Base-by-base conservation (phyloP, 2,888 invertebrate species). In the Agrochola circellaris region DNA sequence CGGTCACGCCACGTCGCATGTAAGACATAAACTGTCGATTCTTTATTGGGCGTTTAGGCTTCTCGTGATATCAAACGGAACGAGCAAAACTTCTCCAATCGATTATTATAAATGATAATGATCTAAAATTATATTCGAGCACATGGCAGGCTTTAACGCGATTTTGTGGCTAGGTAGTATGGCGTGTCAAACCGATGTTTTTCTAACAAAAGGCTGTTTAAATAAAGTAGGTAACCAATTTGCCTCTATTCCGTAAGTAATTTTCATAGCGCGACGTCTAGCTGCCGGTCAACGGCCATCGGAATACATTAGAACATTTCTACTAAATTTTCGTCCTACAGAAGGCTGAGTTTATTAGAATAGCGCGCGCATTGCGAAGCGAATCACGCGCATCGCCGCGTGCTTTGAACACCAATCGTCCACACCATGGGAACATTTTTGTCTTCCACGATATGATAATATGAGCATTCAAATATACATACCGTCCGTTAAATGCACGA, bases 401-500 rank as follows among this genome's bases (percentile, higher is more conserved):
- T 96, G 96, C 93, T 85, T 90, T 78, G 96, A 94, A 96, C 95
- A 91, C 95, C 93, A 96, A 96, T 94, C 92, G 94, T 87, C 91
- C 90, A 90, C 94, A 89, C 95, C 96, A 96, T 96, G 96, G 96
- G 96, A 96, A 96, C 96, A 96, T 96, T 96, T 96, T 96, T 96
- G 96, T 96, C 95, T 96, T 96, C 95, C 96, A 96, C 96, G 96
- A 96, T 96, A 96, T 96, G 96, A 96, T 96, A 96, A 96, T 96
- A 96, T 95, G 95, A 96, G 94, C 95, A 96, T 96, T 96, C 96
- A 96, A 96, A 96, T 96, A 96, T 96, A 96, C 96, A 96, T 96
- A 95, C 94, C 93, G 96, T 95, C 96, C 96, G 96, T 96, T 96
- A 96, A 96, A 96, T 95, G 96, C 96, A 96, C 96, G 96, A 96